Evolutionary conservation across 2,797 vertebrate species (phyloP).

Genomic region (Decapterus maruadsi): DNA sequence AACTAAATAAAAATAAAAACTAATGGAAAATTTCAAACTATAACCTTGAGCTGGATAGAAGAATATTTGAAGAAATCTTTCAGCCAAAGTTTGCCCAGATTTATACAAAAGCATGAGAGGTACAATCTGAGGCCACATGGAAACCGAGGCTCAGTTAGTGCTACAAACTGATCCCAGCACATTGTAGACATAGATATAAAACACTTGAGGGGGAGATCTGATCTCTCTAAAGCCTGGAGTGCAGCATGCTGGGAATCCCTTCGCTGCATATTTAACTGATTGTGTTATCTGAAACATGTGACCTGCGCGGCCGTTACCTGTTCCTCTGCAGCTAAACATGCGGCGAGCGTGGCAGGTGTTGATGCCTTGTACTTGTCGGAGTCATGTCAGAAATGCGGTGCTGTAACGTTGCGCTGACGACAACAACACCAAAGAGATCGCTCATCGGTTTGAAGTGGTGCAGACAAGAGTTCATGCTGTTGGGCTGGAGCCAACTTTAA

Average conservation of each 20-base stretch:
- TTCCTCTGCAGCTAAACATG: neutral
- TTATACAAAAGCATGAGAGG: neutral
- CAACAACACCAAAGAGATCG: constrained; percentile 55
- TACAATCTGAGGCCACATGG: neutral
- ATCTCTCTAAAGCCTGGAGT: constrained; percentile 12
- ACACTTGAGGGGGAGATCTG: neutral
- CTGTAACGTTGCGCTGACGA: constrained; percentile 37
- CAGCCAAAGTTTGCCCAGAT: neutral
- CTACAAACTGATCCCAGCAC: neutral
- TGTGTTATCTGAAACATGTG: neutral
- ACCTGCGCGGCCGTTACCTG: neutral
- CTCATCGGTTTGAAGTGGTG: constrained; percentile 27
- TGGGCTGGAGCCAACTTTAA: constrained; percentile 38
- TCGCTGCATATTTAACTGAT: constrained; percentile 14
- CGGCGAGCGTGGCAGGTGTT: constrained; percentile 16
- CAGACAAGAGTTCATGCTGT: constrained; percentile 51
- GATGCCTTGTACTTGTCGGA: constrained; percentile 23
- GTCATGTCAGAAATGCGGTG: constrained; percentile 44
- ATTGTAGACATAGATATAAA: neutral
- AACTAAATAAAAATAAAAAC: too few relatives aligned
- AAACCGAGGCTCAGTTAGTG: neutral
- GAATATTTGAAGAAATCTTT: neutral
- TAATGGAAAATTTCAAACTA: too few relatives aligned
- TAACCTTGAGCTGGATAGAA: neutral
- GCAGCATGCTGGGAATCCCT: constrained; percentile 1